A percentile compares a stretch with the other conserved stretches of the same genome.
Evolutionary conservation across 2,113 vertebrate species (phyloP).

Genomic region (Lepisosteus oculatus): DNA sequence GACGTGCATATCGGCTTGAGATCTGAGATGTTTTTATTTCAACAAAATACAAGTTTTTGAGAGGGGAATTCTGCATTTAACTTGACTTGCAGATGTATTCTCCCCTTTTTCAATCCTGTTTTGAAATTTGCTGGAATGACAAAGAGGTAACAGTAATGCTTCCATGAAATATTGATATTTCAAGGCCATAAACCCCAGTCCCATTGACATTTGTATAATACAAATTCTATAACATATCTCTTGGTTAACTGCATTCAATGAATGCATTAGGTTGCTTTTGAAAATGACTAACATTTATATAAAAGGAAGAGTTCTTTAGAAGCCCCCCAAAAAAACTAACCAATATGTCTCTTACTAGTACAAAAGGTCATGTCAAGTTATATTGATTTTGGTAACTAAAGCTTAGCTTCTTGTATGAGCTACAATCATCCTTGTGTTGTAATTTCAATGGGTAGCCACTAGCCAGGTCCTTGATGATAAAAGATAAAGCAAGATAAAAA

Average conservation of each 20-base stretch:
- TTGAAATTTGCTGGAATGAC: no score
- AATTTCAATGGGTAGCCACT: constrained; percentile 60
- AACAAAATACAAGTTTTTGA: no score
- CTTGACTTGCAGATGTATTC: no score
- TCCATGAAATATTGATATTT: constrained; percentile 30
- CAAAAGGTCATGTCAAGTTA: constrained; percentile 55
- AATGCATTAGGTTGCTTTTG: constrained; percentile 45
- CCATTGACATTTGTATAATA: constrained; percentile 64
- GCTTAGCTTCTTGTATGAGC: constrained; percentile 48
- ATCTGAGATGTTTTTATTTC: no score
- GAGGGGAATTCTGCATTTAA: no score
- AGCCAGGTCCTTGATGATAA: constrained; percentile 59
- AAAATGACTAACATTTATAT: constrained; percentile 70
- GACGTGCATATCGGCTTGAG: no score
- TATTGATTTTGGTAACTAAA: constrained; percentile 62
- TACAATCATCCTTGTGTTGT: constrained; percentile 49
- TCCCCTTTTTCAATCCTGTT: no score
- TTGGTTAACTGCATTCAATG: constrained; percentile 43
- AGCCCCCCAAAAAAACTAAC: constrained; percentile 30
- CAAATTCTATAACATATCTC: constrained; percentile 45
- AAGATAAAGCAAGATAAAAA: constrained; percentile 71
- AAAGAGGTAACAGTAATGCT: no score
- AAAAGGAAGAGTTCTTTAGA: constrained; percentile 31
- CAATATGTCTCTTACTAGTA: constrained; percentile 44
- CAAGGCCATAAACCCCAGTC: constrained; percentile 10